These are phyloP conservation scores for Clepsis dumicolana DNA, from an alignment of 2,888 invertebrate genomes.

Conservation along the genomic window DNA sequence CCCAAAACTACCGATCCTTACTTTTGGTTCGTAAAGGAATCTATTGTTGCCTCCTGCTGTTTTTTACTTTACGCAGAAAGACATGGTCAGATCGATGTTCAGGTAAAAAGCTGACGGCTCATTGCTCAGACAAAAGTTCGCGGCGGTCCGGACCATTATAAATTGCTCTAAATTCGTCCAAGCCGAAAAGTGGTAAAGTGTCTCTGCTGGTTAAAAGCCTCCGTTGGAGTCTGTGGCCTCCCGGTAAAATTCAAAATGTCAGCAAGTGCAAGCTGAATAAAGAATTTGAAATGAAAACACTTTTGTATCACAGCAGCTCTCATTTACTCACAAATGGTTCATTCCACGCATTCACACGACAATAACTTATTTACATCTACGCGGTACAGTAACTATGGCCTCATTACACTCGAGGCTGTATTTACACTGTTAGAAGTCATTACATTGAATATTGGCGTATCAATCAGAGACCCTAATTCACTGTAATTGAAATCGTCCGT, in stretches of 20 bases:
- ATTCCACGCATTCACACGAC: conserved; percentile 56
- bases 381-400: conserved; percentile 25
- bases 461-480: background rate
- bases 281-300: conserved; percentile 49
- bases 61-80: too few species aligned
- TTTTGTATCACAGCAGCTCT: conserved; percentile 75
- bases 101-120: too few species aligned
- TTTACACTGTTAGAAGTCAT: conserved; percentile 21
- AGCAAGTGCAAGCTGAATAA: background rate
- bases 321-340: conserved; percentile 68
- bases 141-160: too few species aligned
- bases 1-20: too few species aligned
- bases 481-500: background rate
- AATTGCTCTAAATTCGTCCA: too few species aligned
- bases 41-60: too few species aligned
- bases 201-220: too few species aligned
- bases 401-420: conserved; percentile 20
- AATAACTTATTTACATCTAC: conserved; percentile 61
- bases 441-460: conserved; percentile 8
- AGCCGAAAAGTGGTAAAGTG: too few species aligned
- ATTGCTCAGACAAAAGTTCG: too few species aligned
- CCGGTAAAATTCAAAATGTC: background rate
- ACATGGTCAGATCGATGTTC: too few species aligned
- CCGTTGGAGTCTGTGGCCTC: too few species aligned
- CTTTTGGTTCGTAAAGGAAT: too few species aligned